phyloP scores from a whole-genome alignment of 1,140 invertebrate species.

The Cydia splendana region DNA sequence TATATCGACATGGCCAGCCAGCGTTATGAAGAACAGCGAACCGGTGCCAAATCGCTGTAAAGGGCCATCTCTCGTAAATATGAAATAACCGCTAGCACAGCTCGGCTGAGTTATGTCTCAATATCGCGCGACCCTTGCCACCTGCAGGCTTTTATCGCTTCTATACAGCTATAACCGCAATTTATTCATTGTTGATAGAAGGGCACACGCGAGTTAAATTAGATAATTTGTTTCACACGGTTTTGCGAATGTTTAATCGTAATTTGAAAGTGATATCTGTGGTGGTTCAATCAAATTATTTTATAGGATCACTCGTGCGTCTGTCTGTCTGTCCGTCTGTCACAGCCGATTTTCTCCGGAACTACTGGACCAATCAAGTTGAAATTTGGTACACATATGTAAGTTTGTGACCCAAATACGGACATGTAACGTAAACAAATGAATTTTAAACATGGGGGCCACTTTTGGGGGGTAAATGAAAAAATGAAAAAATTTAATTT shows the following conservation, averaged over 20 bases:
- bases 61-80: slow-evolving; percentile 43
- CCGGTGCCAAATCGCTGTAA: slow-evolving; percentile 26
- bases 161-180: slow-evolving; percentile 37
- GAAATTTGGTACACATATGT: too few species aligned
- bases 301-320: too few species aligned
- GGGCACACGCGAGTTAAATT: slow-evolving; percentile 43
- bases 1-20: background rate
- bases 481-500: too few species aligned
- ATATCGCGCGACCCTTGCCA: slow-evolving; percentile 59
- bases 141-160: slow-evolving; percentile 53
- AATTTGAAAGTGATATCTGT: background rate
- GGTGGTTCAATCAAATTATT: too few species aligned
- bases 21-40: background rate
- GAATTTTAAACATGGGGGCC: too few species aligned
- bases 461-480: too few species aligned
- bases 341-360: too few species aligned
- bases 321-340: too few species aligned
- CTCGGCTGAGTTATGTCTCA: slow-evolving; percentile 60
- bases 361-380: too few species aligned
- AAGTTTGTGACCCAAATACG: too few species aligned
- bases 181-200: slow-evolving; percentile 60
- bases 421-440: too few species aligned
- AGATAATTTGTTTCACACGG: slow-evolving; percentile 31
- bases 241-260: background rate
- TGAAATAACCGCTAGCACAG: slow-evolving; percentile 44